Evolutionary conservation across 2,797 vertebrate species (phyloP).

Genomic region (Rallus crepitans): DNA sequence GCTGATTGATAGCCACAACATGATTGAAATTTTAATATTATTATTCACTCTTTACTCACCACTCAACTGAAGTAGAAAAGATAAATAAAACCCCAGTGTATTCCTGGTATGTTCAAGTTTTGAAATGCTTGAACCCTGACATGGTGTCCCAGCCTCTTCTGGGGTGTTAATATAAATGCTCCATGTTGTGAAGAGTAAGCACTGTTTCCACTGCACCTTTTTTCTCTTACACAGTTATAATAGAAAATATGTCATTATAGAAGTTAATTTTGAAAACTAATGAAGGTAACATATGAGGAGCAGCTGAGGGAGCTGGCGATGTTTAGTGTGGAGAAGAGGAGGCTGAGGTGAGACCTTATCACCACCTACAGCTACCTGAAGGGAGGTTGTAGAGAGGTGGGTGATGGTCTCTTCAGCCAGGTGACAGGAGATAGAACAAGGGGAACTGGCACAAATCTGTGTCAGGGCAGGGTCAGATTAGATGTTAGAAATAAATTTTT

Average conservation of each 20-base stretch:
- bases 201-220: not conserved
- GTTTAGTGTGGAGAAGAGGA: no score
- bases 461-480: no score
- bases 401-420: no score
- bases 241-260: not conserved
- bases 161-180: not conserved
- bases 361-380: no score
- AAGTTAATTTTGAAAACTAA: not conserved
- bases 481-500: no score
- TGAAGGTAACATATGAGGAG: no score
- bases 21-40: not conserved
- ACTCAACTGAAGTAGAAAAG: not conserved
- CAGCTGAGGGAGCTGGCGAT: no score
- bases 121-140: not conserved
- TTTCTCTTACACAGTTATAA: not conserved
- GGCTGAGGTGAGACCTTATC: no score
- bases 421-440: no score
- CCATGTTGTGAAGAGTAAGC: not conserved
- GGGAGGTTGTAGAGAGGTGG: no score
- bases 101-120: not conserved
- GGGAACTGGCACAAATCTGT: no score
- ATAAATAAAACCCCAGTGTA: not conserved
- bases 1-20: not conserved
- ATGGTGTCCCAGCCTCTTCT: fast-evolving
- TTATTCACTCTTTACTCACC: not conserved